Conservation (phyloP, 37 sponge, comb jelly and placozoan genomes). For the Tethya wilhelma region DNA sequence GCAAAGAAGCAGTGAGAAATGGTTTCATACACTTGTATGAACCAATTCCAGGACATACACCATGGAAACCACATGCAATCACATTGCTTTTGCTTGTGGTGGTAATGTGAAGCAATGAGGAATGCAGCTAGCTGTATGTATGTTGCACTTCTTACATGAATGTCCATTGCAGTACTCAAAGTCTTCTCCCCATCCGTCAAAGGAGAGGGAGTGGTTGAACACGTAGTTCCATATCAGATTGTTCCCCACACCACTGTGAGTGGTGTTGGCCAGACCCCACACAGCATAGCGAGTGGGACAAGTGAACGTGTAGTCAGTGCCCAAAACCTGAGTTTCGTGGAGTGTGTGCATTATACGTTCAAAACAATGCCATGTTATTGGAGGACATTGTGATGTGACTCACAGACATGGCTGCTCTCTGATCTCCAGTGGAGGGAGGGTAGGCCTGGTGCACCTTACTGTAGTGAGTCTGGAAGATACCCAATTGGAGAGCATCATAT, state of each 20-base stretch:
- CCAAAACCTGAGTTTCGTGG: constrained; percentile 31
- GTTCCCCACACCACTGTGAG: neutral
- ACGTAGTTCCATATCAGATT: constrained; percentile 56
- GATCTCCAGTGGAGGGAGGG: constrained; percentile 31
- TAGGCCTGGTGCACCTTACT: constrained; percentile 24
- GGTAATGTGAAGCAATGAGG: too few species aligned
- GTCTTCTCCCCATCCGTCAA: constrained; percentile 61
- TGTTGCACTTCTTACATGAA: constrained; percentile 58
- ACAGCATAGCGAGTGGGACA: constrained; percentile 69
- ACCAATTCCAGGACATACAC: too few species aligned
- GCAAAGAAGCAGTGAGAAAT: too few species aligned
- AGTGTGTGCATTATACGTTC: neutral
- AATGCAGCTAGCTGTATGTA: too few species aligned
- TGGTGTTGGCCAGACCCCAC: constrained; percentile 2
- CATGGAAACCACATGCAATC: too few species aligned
- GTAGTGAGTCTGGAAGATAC: constrained; percentile 26
- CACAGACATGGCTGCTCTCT: constrained; percentile 37
- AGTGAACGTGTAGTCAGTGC: constrained; percentile 64
- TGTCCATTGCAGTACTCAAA: constrained; percentile 53
- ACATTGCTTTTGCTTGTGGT: too few species aligned
- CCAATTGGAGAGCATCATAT: constrained; percentile 36
- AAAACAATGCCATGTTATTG: neutral
- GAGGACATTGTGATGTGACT: constrained; percentile 3
- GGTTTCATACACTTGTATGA: too few species aligned
- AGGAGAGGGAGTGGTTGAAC: constrained; percentile 70